Evolutionary conservation across 2,797 vertebrate species (phyloP).

Genomic region (Taeniopygia guttata): DNA sequence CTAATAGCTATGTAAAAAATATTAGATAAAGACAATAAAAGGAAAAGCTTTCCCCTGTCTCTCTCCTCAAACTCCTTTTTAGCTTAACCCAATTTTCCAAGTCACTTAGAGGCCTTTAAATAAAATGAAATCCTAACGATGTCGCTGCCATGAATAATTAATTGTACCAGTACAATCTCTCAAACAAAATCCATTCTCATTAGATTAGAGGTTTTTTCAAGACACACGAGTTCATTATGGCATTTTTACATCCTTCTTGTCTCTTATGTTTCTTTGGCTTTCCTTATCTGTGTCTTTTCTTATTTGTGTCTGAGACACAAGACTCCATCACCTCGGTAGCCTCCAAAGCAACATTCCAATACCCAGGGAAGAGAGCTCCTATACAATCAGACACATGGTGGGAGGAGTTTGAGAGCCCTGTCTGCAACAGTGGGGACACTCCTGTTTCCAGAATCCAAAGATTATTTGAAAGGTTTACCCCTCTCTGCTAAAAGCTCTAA

Average conservation of each 20-base stretch:
- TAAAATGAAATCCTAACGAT: conserved; percentile 92
- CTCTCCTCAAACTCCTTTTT: conserved; percentile 76
- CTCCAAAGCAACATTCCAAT: background rate
- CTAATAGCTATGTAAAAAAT: conserved; percentile 72
- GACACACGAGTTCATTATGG: conserved; percentile 83
- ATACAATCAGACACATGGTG: background rate
- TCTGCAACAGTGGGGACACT: background rate
- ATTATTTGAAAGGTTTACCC: background rate
- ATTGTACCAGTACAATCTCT: conserved; percentile 86
- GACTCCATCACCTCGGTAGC: background rate
- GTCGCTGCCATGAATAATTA: conserved; percentile 98
- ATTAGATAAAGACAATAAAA: conserved; percentile 76
- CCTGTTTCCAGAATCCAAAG: background rate
- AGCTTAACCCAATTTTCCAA: conserved; percentile 89
- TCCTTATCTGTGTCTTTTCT: conserved; percentile 54
- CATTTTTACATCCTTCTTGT: conserved; percentile 72
- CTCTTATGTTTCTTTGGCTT: conserved; percentile 57
- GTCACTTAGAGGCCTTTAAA: conserved; percentile 85
- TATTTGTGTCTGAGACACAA: conserved; percentile 30
- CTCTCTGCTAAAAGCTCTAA: background rate
- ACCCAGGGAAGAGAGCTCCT: background rate
- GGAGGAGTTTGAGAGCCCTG: background rate
- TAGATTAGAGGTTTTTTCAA: conserved; percentile 90
- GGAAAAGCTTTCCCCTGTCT: conserved; percentile 78
- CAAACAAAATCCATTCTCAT: conserved; percentile 96